Evolutionary conservation across 2,797 vertebrate species (phyloP), one percentile per base, ranked within the genome.

Genomic region (Acridotheres tristis): DNA sequence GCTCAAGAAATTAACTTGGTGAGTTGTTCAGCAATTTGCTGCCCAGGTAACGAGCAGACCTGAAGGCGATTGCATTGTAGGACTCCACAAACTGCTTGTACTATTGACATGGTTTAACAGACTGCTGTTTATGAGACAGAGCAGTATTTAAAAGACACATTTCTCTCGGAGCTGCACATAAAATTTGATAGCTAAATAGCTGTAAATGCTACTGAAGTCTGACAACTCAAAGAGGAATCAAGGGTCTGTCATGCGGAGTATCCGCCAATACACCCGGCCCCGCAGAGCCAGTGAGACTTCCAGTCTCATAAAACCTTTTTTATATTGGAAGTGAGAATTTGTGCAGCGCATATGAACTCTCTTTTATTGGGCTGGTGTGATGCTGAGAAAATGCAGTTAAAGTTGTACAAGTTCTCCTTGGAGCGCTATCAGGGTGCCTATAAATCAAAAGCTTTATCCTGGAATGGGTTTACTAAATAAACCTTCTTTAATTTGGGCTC

Each of bases 291-390:
- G 79, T 3, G 54, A 96, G 96, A 94, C 94, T 95, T 92, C 85
- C 92, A 90, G 93, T 95, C 97, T 96, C 97, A 95, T 97, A 97
- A 97, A 97, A 96, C 88, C 90, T 79, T 89, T 96, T 97, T 97
- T 97, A 97, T 97, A 97, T 92, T 94, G 95, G 96, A 96, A 96
- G 96, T 95, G 97, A 95, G 96, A 97, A 97, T 96, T 97, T 94
- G 93, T 84, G 91, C 86, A 87, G 93, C 0, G 25, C 96, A 94
- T 92, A 97, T 95, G 96, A 96, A 93, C 84, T 91, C 94, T 84
- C 84, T 95, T 97, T 97, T 97, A 97, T 97, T 92, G 96, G 96
- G 96, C 94, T 92, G 95, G 96, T 97, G 97, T 96, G 96, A 97
- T 95, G 95, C 95, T 97, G 97, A 96, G 95, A 97, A 97, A 97